A percentile compares a stretch with the other conserved stretches of the same genome.
Evolutionary conservation across 2,888 invertebrate species (phyloP).

Genomic region (Asteroscopus sphinx): DNA sequence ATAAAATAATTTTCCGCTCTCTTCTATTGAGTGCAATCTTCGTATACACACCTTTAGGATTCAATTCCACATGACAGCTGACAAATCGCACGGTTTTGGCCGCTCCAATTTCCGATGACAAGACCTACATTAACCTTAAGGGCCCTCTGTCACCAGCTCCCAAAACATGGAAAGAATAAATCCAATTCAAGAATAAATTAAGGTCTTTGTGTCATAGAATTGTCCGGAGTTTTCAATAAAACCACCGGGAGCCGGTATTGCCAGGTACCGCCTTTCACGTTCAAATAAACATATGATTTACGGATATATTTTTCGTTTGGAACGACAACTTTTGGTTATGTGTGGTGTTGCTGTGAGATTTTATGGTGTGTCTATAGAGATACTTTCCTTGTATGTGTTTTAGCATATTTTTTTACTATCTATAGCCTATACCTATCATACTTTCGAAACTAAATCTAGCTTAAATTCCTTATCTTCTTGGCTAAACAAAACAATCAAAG

Average conservation of each 20-base stretch:
- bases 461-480: too few species aligned
- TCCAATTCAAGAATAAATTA: slow-evolving; percentile 88
- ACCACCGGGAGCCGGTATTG: slow-evolving; percentile 62
- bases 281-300: slow-evolving; percentile 74
- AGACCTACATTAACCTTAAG: slow-evolving; percentile 87
- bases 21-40: slow-evolving; percentile 53
- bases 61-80: slow-evolving; percentile 81
- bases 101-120: slow-evolving; percentile 86
- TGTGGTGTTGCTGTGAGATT: slow-evolving; percentile 34
- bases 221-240: slow-evolving; percentile 72
- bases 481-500: too few species aligned
- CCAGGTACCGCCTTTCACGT: slow-evolving; percentile 67
- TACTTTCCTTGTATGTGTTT: too few species aligned
- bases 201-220: slow-evolving; percentile 84
- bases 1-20: slow-evolving; percentile 39
- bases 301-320: slow-evolving; percentile 65
- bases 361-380: slow-evolving; percentile 16
- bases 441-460: too few species aligned
- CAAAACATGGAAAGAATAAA: slow-evolving; percentile 82
- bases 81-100: slow-evolving; percentile 81
- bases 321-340: slow-evolving; percentile 49
- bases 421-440: too few species aligned
- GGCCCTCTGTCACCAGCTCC: slow-evolving; percentile 82
- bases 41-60: slow-evolving; percentile 71
- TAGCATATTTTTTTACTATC: too few species aligned